phyloP scores from a whole-genome alignment of 2,888 invertebrate genomes.

The Hartigia nigra region DNA sequence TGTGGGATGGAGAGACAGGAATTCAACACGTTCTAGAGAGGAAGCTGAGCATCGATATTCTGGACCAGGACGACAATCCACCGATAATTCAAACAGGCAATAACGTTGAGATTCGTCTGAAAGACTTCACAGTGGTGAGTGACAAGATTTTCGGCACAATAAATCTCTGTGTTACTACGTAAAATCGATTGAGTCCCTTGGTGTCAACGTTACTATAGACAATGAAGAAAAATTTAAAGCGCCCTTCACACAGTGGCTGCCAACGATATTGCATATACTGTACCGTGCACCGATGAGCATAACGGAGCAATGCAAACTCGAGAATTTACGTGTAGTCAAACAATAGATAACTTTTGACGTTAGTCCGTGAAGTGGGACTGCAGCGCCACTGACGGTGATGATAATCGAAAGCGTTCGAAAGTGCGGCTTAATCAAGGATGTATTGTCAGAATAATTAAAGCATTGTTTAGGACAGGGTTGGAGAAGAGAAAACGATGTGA shows the following conservation, averaged over 20 bases:
- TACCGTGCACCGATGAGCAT: background rate
- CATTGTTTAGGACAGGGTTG: slow-evolving; percentile 40
- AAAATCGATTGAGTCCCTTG: background rate
- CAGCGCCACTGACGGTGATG: background rate
- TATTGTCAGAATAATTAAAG: slow-evolving; percentile 49
- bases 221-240: background rate
- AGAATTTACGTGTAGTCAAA: background rate
- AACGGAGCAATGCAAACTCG: background rate
- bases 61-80: slow-evolving; percentile 68
- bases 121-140: slow-evolving; percentile 54
- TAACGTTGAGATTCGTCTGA: slow-evolving; percentile 54
- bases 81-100: slow-evolving; percentile 61
- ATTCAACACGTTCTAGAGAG: slow-evolving; percentile 55
- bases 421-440: slow-evolving; percentile 40
- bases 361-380: background rate
- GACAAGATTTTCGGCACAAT: background rate
- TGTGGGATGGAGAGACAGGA: slow-evolving; percentile 61
- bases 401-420: background rate
- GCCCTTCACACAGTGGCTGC: background rate
- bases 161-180: background rate
- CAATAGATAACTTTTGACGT: background rate
- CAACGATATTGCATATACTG: background rate
- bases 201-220: background rate
- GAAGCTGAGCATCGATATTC: slow-evolving; percentile 65
- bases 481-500: background rate